These are phyloP conservation scores for Aquatica leii DNA, from an alignment of 2,888 invertebrate genomes.

Conservation along the genomic window DNA sequence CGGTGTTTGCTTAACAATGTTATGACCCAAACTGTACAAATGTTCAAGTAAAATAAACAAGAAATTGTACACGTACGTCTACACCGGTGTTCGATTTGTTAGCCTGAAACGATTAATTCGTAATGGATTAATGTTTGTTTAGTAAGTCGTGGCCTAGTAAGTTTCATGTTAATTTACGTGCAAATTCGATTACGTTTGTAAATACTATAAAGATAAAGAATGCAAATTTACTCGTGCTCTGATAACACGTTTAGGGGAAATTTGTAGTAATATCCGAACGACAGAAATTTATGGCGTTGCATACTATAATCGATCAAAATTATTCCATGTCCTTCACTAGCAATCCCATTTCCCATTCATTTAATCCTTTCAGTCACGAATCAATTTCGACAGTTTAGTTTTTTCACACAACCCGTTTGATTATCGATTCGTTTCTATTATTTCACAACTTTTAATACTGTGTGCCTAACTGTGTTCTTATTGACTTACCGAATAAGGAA, in stretches of 20 bases:
- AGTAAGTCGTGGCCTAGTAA: background rate
- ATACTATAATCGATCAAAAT: too few relatives aligned
- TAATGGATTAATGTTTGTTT: constrained; percentile 9
- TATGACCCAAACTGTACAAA: constrained; percentile 5
- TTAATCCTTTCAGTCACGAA: too few relatives aligned
- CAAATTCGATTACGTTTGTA: constrained; percentile 10
- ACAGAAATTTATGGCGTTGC: too few relatives aligned
- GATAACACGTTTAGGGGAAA: background rate
- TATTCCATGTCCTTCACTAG: too few relatives aligned
- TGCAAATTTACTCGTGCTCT: constrained; percentile 3
- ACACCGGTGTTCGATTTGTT: constrained; percentile 6
- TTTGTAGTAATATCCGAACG: too few relatives aligned
- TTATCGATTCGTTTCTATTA: too few relatives aligned
- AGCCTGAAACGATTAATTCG: constrained; percentile 5
- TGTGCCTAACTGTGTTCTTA: too few relatives aligned
- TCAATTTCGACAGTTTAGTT: too few relatives aligned
- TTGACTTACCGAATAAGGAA: too few relatives aligned
- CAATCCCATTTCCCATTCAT: too few relatives aligned
- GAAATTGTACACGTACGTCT: background rate
- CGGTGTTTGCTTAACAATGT: constrained; percentile 12
- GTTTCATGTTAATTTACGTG: constrained; percentile 3
- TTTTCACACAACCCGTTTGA: too few relatives aligned
- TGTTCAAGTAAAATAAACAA: constrained; percentile 6
- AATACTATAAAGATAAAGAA: constrained; percentile 9
- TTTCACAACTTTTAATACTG: too few relatives aligned